phyloP scores from a whole-genome alignment of 1,140 invertebrate genomes.

The Camponotus floridanus region DNA sequence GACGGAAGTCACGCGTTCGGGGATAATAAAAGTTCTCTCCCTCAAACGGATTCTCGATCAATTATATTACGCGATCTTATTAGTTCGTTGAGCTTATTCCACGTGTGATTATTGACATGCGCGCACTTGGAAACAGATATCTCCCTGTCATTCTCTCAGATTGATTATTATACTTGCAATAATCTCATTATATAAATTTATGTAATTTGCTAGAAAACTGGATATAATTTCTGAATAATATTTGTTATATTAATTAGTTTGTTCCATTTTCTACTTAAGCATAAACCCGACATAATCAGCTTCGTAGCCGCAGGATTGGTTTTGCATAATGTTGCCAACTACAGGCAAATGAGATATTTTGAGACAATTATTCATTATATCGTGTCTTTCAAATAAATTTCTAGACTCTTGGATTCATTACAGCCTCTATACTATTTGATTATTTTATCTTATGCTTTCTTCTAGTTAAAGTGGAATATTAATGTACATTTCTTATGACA shows the following conservation, averaged over 20 bases:
- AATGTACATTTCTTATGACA: slow-evolving; percentile 40
- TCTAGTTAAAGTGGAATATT: slow-evolving; percentile 49
- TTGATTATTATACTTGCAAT: neutral
- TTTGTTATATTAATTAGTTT: slow-evolving; percentile 22
- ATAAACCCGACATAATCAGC: slow-evolving; percentile 12
- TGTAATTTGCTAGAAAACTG: neutral
- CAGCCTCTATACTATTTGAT: slow-evolving; percentile 35
- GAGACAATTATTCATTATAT: slow-evolving; percentile 77
- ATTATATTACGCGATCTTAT: slow-evolving; percentile 51
- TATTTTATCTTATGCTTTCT: slow-evolving; percentile 33
- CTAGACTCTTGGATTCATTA: slow-evolving; percentile 70
- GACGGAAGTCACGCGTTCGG: slow-evolving; percentile 59
- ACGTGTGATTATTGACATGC: neutral
- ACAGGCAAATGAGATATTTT: slow-evolving; percentile 73
- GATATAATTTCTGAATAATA: slow-evolving; percentile 23
- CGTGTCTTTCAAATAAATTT: slow-evolving; percentile 63
- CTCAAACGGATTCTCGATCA: slow-evolving; percentile 44
- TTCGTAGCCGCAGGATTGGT: slow-evolving; percentile 18
- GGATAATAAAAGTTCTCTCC: slow-evolving; percentile 69
- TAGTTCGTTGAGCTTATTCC: neutral
- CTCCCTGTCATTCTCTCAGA: neutral
- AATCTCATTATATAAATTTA: neutral
- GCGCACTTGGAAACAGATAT: neutral
- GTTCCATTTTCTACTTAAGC: slow-evolving; percentile 15
- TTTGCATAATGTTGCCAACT: slow-evolving; percentile 19